A percentile compares a stretch with the other conserved stretches of the same genome.
Evolutionary conservation across 2,113 vertebrate genomes (phyloP).

Genomic region (Notarius quadriscutis): DNA sequence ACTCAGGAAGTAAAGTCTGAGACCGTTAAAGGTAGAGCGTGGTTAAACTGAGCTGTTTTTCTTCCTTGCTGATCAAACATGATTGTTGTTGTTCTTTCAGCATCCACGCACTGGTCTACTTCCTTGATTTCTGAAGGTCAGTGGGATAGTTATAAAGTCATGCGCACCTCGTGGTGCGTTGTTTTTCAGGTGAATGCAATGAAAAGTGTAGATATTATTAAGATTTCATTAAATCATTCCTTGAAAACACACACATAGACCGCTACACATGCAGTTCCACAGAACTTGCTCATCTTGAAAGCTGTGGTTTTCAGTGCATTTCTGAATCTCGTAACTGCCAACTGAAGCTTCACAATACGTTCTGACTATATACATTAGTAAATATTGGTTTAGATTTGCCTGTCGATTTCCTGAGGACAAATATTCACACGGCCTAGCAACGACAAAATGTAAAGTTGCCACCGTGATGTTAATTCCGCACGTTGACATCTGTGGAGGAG

Average conservation of each 20-base stretch:
- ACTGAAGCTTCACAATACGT: background rate
- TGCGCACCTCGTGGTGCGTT: slow-evolving; percentile 5
- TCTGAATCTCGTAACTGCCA: slow-evolving; percentile 40
- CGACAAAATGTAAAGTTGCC: background rate
- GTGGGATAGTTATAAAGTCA: slow-evolving; percentile 45
- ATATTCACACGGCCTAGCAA: background rate
- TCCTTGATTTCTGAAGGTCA: slow-evolving; percentile 35
- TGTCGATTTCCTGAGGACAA: background rate
- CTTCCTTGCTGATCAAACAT: slow-evolving; percentile 14
- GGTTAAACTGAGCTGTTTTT: slow-evolving; percentile 49
- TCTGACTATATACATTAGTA: background rate
- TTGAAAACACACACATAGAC: slow-evolving; percentile 28
- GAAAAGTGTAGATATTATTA: background rate
- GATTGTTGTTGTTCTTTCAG: slow-evolving; percentile 36
- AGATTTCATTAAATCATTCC: slow-evolving; percentile 32
- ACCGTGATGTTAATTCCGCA: background rate
- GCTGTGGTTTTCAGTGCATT: slow-evolving; percentile 42
- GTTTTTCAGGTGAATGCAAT: background rate
- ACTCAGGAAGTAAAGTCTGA: slow-evolving; percentile 51
- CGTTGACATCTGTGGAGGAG: background rate
- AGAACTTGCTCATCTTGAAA: slow-evolving; percentile 49
- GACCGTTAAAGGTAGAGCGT: slow-evolving; percentile 42
- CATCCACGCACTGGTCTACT: slow-evolving; percentile 1
- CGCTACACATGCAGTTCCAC: background rate
- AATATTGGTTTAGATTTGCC: background rate